Base-by-base conservation (phyloP, 2,113 vertebrate genomes). In the Engraulis encrasicolus region DNA sequence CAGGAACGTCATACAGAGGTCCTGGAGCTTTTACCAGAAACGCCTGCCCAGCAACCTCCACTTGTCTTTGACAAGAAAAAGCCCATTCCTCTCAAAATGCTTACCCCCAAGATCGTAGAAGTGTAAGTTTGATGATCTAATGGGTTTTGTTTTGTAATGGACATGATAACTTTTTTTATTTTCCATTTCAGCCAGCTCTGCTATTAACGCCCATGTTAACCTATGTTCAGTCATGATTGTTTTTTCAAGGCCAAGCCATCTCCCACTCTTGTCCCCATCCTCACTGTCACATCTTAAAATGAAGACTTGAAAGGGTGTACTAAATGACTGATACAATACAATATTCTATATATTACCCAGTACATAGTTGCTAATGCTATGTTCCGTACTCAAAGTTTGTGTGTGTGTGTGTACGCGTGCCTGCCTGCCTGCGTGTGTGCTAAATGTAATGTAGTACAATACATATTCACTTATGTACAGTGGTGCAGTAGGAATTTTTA, bases 31-130 rank as follows among this genome's bases (percentile, higher is more conserved):
- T 78, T 98, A 34, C 89, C 93, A 20, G 79, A n/a, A 0, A 90
- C 87, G 18, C 86, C 81, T 0, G 90, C 89, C 78, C 78, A 36
- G 23, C 95, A 83, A 49, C 87, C 12, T 20, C 95, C 92, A 0
- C 89, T 99, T 66, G 84, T 97, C 20, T 97, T 97, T 86, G 96
- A 98, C 80, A 99, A 96, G 93, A 97, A 95, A 92, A 98, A 96
- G 86, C 97, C 97, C 0, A 94, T 97, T 78, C 98, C 97, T 0
- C 92, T 99, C 84, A 98, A 96, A 85, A 92, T 99, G 38, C 96
- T 96, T 83, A 97, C 96, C 0, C 98, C 98, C 0, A 97, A 97
- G 92, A 94, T 99, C 74, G 96, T 99, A 50, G 96, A 96, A 96
- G 96, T 99, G 98, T 99, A 93, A 96, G 98, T 93, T 80, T 6